Evolutionary conservation across 2,113 vertebrate genomes (phyloP).

Genomic region (Myrmecophaga tridactyla): DNA sequence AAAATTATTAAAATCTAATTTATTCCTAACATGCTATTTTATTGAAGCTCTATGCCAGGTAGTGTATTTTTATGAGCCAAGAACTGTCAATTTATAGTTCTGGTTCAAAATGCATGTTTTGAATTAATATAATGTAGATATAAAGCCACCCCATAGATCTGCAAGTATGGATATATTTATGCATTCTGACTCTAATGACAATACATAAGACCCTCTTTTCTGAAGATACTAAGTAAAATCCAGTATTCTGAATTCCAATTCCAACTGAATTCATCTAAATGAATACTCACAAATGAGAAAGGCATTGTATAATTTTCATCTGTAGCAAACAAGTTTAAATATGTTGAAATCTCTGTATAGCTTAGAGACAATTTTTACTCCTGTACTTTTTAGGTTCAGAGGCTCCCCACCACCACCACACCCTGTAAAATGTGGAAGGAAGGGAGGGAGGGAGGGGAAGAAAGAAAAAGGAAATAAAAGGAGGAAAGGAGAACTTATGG

Average conservation of each 20-base stretch:
- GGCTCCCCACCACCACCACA: neutral
- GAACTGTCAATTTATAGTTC: neutral
- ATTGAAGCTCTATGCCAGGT: neutral
- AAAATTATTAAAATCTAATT: neutral
- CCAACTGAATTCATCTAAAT: slow-evolving; percentile 18
- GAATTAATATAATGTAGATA: neutral
- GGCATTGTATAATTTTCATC: neutral
- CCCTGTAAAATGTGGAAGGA: neutral
- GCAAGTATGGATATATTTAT: neutral
- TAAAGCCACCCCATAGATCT: neutral
- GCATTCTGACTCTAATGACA: neutral
- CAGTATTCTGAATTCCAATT: neutral
- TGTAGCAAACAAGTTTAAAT: slow-evolving; percentile 9
- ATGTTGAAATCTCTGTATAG: neutral
- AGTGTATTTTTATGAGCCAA: neutral
- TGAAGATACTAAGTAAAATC: neutral
- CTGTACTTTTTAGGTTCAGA: neutral
- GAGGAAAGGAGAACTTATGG: neutral
- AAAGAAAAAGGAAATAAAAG: neutral
- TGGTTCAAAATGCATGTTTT: slow-evolving; percentile 14
- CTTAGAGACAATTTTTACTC: neutral
- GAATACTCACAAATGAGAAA: neutral
- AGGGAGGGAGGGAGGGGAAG: neutral
- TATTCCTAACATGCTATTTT: neutral
- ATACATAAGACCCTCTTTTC: neutral